phyloP scores from a whole-genome alignment of 2,888 invertebrate genomes.

The Pseudococcus jackbeardsleyi region DNA sequence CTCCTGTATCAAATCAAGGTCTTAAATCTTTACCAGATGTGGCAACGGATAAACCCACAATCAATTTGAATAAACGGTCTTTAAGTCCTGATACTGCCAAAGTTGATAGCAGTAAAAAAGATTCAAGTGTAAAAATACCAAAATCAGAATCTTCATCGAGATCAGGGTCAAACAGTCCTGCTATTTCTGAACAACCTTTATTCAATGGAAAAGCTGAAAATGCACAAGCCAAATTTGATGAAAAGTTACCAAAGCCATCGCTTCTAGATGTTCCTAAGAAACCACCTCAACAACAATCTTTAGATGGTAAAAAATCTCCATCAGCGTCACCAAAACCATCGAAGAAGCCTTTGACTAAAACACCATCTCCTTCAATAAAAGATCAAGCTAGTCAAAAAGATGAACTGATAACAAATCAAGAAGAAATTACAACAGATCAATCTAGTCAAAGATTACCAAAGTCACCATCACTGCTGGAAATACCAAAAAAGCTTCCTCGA shows the following conservation, averaged over 20 bases:
- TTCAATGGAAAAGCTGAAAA: not conserved
- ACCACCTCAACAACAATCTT: not conserved
- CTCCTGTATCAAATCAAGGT: not conserved
- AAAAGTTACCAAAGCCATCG: not conserved
- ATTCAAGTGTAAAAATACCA: not conserved
- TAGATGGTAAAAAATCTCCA: not conserved
- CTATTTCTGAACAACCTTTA: not conserved
- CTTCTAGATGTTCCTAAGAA: not conserved
- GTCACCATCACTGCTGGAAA: not conserved
- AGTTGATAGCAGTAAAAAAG: not conserved
- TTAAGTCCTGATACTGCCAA: not conserved
- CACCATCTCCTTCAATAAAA: not conserved
- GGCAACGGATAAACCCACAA: not conserved
- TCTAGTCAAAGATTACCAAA: slow-evolving; percentile 30
- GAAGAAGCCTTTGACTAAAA: not conserved
- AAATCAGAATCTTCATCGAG: not conserved
- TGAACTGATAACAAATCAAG: not conserved
- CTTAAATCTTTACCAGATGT: slow-evolving; percentile 8
- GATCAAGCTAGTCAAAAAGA: not conserved
- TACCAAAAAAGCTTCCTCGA: not conserved
- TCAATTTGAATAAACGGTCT: not conserved
- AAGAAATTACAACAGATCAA: not conserved
- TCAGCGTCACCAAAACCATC: not conserved
- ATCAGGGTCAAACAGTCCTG: not conserved
- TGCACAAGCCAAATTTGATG: not conserved